Evolutionary conservation across 2,888 invertebrate species (phyloP), one percentile per base, ranked within the genome.

Genomic region (Tenthredo scrophulariae): DNA sequence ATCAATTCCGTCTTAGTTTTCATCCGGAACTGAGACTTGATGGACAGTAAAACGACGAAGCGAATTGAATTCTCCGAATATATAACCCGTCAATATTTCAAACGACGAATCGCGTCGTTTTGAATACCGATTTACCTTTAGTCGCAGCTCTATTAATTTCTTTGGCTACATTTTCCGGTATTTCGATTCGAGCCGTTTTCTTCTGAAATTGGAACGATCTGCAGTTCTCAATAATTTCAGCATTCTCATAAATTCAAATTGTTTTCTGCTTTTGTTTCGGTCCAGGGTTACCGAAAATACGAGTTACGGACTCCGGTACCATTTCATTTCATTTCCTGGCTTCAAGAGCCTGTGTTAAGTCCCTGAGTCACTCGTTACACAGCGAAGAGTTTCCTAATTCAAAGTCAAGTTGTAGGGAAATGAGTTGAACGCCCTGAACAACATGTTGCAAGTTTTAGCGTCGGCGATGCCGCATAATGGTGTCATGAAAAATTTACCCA

Each of bases 371-470:
- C 37, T 33, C 37, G n/a, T 72, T 26, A 37, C 72, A 37, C 13
- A 13, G 18, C 15, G 33, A n/a, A 72, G 72, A 33, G 13, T 37
- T 72, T 72, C 37, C 72, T 37, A 33, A 72, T 72, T 37, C 72
- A 40, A 33, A 72, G 40, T 37, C 72, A 33, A 72, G 40, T 33
- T 72, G 33, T 37, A 40, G 37, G n/a, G 9, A 37, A 18, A 37
- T 7, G 70, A 37, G 70, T 37, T 70, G 40, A 70, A 70, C 70
- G 70, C 37, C 37, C 70, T 70, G 70, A 29, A 70, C 7, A 37
- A n/a, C 37, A 40, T 70, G 70, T 70, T 29, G 70, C n/a, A 33
- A 72, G 40, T 72, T 37, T 72, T 6, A 18, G 72, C 13, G 18
- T n/a, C 18, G 7, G 22, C 1, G 22, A 72, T 72, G 72, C 40